Base-by-base conservation (phyloP, 1,140 invertebrate species). In the Prorops nasuta region DNA sequence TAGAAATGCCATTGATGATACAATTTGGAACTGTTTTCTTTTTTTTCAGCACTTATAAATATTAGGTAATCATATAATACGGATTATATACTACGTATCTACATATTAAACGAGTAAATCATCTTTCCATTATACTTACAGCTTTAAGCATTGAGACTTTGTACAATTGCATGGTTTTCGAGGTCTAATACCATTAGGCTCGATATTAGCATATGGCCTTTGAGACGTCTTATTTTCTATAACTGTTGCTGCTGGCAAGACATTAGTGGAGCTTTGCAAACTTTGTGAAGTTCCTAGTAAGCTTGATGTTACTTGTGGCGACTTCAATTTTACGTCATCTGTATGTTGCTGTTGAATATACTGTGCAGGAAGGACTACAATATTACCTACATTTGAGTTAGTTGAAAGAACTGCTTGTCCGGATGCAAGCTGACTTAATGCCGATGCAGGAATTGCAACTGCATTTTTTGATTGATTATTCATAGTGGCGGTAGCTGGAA, bases 101-200 rank as follows among this genome's bases (percentile, higher is more conserved):
- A n/a, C n/a, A n/a, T n/a, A n/a, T n/a, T n/a, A n/a, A n/a, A n/a
- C n/a, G n/a, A n/a, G n/a, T n/a, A n/a, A n/a, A n/a, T n/a, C n/a
- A n/a, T n/a, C n/a, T n/a, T n/a, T n/a, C n/a, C n/a, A n/a, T n/a
- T 47, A 44, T 51, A 81, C 85, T 84, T 80, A 92, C 77, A 99
- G 78, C 80, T 99, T 99, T 19, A 99, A 82, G 72, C 97, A 99
- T 75, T 98, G 94, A 3, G 96, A 98, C 79, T 98, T 98, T 28
- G 94, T 98, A 78, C 97, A 99, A 72, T 99, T 99, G 74, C 97
- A 99, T 9, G 94, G 94, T 78, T 97, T 97, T 44, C 92, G 81
- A 4, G 91, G 90, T 62, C 87, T 79, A 41, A 89, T 84, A 17
- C 86, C 88, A 65, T 89, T 86, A 2, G 84, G 76, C 60, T 85